A percentile compares a stretch with the other conserved stretches of the same genome.
These are phyloP conservation scores for Sebastes kiyomatsui DNA, from an alignment of 2,797 vertebrate species.

Conservation along the genomic window DNA sequence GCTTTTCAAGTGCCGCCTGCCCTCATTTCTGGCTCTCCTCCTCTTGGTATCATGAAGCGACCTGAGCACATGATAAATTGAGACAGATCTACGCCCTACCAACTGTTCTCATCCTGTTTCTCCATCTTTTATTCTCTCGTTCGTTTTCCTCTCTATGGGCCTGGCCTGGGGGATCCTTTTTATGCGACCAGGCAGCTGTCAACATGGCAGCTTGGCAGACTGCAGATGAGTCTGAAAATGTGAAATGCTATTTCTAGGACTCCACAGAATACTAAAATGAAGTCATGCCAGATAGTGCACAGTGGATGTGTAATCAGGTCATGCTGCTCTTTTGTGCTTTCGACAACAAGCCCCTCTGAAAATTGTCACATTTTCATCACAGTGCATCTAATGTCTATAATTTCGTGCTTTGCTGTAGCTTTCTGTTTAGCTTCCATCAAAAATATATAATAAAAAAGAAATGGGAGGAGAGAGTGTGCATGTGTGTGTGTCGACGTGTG, in stretches of 20 bases:
- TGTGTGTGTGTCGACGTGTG: not conserved
- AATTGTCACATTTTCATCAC: not conserved
- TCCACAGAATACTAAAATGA: slow-evolving; percentile 53
- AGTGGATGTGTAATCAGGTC: slow-evolving; percentile 59
- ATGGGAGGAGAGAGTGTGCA: not conserved
- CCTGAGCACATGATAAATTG: slow-evolving; percentile 38
- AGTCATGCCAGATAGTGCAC: slow-evolving; percentile 23
- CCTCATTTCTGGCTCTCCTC: slow-evolving; percentile 47
- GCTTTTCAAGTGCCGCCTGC: slow-evolving; percentile 35
- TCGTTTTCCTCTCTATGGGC: slow-evolving; percentile 22
- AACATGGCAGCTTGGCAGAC: slow-evolving; percentile 51
- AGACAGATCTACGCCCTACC: slow-evolving; percentile 40
- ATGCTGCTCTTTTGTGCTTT: slow-evolving; percentile 23
- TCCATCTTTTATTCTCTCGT: not conserved
- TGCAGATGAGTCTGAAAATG: slow-evolving; percentile 43
- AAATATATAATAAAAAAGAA: slow-evolving; percentile 2
- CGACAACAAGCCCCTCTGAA: slow-evolving; percentile 3
- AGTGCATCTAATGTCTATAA: not conserved
- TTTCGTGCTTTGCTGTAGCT: not conserved
- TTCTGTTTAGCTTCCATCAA: not conserved
- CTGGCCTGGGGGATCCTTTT: slow-evolving; percentile 45
- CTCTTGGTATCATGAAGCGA: slow-evolving; percentile 16
- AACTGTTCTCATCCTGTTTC: slow-evolving; percentile 46
- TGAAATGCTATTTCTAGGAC: slow-evolving; percentile 62
- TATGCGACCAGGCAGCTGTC: slow-evolving; percentile 61